Evolutionary conservation across 2,113 vertebrate genomes (phyloP).

Genomic region (Pyrgilauda ruficollis): DNA sequence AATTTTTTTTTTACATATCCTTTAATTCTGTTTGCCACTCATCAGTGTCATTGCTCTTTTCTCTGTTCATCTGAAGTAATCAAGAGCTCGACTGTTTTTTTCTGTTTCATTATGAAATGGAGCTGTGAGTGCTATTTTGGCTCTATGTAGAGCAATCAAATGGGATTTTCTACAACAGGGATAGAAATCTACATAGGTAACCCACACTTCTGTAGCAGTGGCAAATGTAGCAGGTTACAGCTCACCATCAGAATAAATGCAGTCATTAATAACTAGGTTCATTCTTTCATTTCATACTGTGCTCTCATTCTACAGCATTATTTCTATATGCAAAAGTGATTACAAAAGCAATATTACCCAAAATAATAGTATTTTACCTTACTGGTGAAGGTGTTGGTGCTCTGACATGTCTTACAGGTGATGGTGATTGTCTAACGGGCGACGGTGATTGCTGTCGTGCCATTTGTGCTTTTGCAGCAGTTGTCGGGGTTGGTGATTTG

Average conservation of each 20-base stretch:
- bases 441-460: conserved; percentile 94
- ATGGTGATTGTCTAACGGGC: conserved; percentile 92
- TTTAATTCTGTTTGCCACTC: neutral
- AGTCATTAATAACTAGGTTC: neutral
- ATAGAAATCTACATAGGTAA: neutral
- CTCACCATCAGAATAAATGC: neutral
- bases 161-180: neutral
- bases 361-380: conserved; percentile 77
- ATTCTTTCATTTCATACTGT: neutral
- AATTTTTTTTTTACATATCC: neutral
- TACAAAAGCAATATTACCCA: neutral
- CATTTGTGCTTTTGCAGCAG: conserved; percentile 80
- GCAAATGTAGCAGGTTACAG: neutral
- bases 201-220: neutral
- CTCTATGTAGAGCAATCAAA: neutral
- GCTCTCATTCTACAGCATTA: neutral
- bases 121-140: neutral
- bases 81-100: neutral
- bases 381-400: conserved; percentile 89
- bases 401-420: conserved; percentile 93
- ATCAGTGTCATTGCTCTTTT: neutral
- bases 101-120: neutral
- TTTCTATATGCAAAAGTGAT: neutral
- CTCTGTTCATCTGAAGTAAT: neutral
- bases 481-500: conserved; percentile 85